Conservation (phyloP, 2,888 invertebrate species). For the Slavum lentiscoides region DNA sequence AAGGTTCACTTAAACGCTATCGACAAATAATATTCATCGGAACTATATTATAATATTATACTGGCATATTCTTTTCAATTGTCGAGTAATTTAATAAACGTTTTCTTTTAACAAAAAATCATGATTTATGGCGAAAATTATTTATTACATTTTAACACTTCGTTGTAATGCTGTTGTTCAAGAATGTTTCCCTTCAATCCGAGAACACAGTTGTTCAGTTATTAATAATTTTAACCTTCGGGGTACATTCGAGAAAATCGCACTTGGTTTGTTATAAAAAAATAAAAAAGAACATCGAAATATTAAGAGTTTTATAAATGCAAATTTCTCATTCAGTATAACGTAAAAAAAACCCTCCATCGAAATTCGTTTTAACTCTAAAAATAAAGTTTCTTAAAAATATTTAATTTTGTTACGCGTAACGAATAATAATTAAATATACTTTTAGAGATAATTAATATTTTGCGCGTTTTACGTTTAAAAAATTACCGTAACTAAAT, state of each 20-base stretch:
- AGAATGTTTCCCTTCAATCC: neutral
- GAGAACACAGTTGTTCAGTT: conserved; percentile 2
- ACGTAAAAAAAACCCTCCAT: no score
- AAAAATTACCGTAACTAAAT: no score
- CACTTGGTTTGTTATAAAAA: conserved; percentile 16
- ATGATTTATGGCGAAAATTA: conserved; percentile 8
- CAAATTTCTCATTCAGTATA: neutral
- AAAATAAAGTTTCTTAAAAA: neutral
- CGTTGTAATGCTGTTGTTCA: neutral
- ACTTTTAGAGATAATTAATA: no score
- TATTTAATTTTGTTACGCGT: neutral
- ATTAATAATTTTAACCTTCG: neutral
- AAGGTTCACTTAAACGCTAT: no score
- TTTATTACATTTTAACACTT: neutral
- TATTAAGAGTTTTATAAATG: neutral
- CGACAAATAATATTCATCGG: no score
- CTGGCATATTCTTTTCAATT: neutral
- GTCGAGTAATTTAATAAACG: conserved; percentile 11
- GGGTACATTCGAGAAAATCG: neutral
- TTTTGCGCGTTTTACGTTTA: no score
- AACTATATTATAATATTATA: neutral
- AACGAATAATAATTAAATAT: no score
- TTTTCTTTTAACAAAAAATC: neutral
- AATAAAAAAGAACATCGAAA: neutral
- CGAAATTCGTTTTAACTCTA: neutral